Evolutionary conservation across 2,797 vertebrate genomes (phyloP).

Genomic region (Thripadectes ignobilis): DNA sequence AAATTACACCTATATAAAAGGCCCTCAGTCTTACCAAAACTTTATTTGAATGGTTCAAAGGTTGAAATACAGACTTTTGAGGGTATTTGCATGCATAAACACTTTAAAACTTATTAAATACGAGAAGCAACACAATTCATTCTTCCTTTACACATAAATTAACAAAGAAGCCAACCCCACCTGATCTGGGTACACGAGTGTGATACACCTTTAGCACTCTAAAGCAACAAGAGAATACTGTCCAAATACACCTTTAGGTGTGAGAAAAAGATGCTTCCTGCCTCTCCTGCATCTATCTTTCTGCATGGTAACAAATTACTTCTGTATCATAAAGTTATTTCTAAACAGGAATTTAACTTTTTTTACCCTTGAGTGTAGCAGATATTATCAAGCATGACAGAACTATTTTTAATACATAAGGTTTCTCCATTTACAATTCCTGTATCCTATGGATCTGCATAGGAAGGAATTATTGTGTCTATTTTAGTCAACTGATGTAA

Average conservation of each 20-base stretch:
- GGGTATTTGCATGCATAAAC: accelerated
- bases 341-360: neutral
- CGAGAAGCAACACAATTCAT: neutral
- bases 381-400: neutral
- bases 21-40: neutral
- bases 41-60: neutral
- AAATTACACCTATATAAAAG: neutral
- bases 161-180: neutral
- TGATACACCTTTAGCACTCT: neutral
- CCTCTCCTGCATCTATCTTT: neutral
- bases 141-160: neutral
- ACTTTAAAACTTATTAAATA: neutral
- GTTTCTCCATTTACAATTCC: neutral
- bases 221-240: neutral
- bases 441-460: neutral
- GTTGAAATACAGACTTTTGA: neutral
- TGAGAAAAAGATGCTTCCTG: neutral
- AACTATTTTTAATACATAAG: neutral
- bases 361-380: neutral
- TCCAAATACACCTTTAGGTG: neutral
- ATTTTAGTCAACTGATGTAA: neutral
- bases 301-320: neutral
- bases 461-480: neutral
- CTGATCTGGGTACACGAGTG: neutral
- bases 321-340: neutral